Evolutionary conservation across 2,888 invertebrate species (phyloP).

Genomic region (Pachydiplax longipennis): DNA sequence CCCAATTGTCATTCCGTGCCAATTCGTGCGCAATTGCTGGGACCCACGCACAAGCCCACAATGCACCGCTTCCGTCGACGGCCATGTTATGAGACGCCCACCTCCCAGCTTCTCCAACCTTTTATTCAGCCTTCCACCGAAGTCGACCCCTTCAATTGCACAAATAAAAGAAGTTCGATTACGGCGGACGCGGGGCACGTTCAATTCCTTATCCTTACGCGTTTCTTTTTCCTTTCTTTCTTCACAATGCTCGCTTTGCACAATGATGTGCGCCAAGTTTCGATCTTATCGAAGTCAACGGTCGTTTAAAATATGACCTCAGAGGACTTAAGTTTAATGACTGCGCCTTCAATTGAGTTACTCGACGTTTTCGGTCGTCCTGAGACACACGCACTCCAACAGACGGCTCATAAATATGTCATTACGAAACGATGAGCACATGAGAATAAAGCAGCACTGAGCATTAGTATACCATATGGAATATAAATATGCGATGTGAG

Average conservation of each 20-base stretch:
- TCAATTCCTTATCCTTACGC: background rate
- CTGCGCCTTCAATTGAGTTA: background rate
- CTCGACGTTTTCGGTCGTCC: background rate
- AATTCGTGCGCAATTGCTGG: constrained; percentile 7
- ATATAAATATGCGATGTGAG: background rate
- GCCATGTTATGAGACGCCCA: background rate
- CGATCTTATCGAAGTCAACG: background rate
- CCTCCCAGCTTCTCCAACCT: background rate
- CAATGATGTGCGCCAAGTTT: background rate
- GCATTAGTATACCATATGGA: background rate
- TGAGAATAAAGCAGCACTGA: background rate
- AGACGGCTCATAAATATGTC: background rate
- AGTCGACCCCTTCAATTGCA: background rate
- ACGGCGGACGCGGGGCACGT: background rate
- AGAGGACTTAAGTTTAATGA: background rate
- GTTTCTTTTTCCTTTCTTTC: background rate
- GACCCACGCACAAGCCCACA: background rate
- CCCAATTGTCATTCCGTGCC: constrained; percentile 26
- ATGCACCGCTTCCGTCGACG: background rate
- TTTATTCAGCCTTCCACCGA: background rate
- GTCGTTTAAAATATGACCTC: background rate
- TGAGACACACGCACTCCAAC: background rate
- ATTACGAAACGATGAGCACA: background rate
- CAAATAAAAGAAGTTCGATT: background rate
- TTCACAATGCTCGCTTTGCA: background rate